These are phyloP conservation scores for Aphelenchoides bicaudatus DNA, from an alignment of 2,888 invertebrate genomes.

Conservation along the genomic window DNA sequence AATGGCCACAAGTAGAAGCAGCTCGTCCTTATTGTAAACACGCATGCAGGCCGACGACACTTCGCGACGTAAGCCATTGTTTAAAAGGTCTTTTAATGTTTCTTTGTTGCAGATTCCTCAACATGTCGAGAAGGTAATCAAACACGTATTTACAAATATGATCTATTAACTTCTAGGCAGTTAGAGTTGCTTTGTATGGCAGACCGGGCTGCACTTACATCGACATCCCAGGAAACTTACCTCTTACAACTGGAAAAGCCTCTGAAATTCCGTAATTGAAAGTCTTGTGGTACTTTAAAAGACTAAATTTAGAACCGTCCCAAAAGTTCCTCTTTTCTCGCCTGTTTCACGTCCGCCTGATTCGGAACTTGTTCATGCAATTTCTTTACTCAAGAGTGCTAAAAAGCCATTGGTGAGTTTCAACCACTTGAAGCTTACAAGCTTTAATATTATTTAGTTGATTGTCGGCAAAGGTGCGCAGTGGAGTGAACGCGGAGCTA, in stretches of 20 bases:
- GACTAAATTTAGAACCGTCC: slow-evolving; percentile 18
- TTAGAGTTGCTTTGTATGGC: slow-evolving; percentile 77
- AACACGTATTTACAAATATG: neutral
- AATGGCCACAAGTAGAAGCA: slow-evolving; percentile 83
- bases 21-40: slow-evolving; percentile 87
- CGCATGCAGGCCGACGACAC: slow-evolving; percentile 78
- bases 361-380: slow-evolving; percentile 71
- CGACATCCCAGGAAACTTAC: slow-evolving; percentile 80
- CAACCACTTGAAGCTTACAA: no score
- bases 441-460: no score
- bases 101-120: no score
- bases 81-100: no score
- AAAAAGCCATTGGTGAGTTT: slow-evolving; percentile 78
- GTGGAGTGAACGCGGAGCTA: slow-evolving; percentile 52
- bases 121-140: slow-evolving; percentile 45
- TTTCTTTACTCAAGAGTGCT: slow-evolving; percentile 71
- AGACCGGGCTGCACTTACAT: slow-evolving; percentile 85
- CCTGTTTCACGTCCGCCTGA: slow-evolving; percentile 73
- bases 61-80: no score
- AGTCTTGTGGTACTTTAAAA: slow-evolving; percentile 11
- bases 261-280: slow-evolving; percentile 25
- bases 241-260: slow-evolving; percentile 41
- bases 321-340: slow-evolving; percentile 64
- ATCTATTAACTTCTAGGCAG: slow-evolving; percentile 66
- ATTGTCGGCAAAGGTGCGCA: slow-evolving; percentile 78